Conservation (phyloP, 2,888 invertebrate genomes). For the Salpingus planirostris region DNA sequence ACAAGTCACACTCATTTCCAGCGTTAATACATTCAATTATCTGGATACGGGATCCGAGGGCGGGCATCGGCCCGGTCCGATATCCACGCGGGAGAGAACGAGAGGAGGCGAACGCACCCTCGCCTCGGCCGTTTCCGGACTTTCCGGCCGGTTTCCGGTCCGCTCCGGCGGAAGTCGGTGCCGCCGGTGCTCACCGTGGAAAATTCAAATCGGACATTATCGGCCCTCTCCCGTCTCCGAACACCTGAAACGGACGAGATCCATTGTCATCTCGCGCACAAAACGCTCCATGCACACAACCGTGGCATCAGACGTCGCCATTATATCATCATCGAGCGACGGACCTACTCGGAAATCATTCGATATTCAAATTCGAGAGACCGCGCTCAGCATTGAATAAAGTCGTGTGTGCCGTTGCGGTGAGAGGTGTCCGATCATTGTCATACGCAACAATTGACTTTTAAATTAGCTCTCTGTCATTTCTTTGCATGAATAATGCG, state of each 20-base stretch:
- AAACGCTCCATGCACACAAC: too few relatives aligned
- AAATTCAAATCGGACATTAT: slow-evolving; percentile 27
- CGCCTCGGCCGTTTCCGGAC: slow-evolving; percentile 7
- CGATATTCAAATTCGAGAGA: slow-evolving; percentile 15
- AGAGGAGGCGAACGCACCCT: too few relatives aligned
- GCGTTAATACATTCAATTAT: slow-evolving; percentile 21
- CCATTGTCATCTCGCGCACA: too few relatives aligned
- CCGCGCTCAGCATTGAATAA: slow-evolving; percentile 11
- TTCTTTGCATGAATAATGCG: slow-evolving; percentile 13
- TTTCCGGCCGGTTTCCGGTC: slow-evolving; percentile 27
- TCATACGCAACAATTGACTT: slow-evolving; percentile 16
- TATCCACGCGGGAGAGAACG: too few relatives aligned
- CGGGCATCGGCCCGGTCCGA: too few relatives aligned
- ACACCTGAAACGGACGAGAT: too few relatives aligned
- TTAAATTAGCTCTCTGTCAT: slow-evolving; percentile 15
- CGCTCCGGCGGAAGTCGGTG: slow-evolving; percentile 22
- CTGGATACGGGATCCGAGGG: too few relatives aligned
- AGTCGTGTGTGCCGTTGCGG: slow-evolving; percentile 12
- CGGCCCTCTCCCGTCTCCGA: slow-evolving; percentile 14
- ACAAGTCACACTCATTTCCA: slow-evolving; percentile 19
- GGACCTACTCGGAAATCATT: slow-evolving; percentile 18
- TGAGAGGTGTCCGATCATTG: slow-evolving; percentile 17
- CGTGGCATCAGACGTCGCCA: too few relatives aligned
- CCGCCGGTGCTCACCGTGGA: slow-evolving; percentile 20
- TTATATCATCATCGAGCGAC: too few relatives aligned